Evolutionary conservation across 2,113 vertebrate species (phyloP).

Genomic region (Chloropsis cyanopogon): DNA sequence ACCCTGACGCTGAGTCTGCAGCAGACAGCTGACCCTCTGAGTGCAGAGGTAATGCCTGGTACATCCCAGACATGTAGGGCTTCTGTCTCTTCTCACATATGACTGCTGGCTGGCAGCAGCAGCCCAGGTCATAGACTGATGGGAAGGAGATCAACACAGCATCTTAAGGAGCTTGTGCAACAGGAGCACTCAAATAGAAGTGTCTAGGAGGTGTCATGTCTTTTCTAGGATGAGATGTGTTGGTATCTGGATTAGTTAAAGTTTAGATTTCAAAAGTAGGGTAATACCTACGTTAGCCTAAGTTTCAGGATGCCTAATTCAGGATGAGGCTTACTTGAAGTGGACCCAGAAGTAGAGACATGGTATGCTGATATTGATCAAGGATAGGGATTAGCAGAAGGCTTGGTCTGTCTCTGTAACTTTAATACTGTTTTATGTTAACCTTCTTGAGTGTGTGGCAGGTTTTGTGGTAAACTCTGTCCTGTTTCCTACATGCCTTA

Average conservation of each 20-base stretch:
- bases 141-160: not conserved
- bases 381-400: not conserved
- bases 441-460: rapidly evolving
- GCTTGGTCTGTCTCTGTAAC: not conserved
- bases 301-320: slow-evolving; percentile 14
- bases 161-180: not conserved
- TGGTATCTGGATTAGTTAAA: not conserved
- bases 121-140: not conserved
- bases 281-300: not conserved
- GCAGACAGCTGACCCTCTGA: not conserved
- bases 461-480: not conserved
- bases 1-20: not conserved
- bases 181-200: not conserved
- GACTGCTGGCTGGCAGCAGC: not conserved
- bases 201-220: not conserved
- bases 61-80: not conserved
- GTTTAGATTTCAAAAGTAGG: not conserved
- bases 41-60: not conserved
- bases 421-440: not conserved
- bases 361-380: not conserved
- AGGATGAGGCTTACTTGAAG: not conserved
- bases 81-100: rapidly evolving
- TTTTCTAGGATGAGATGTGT: not conserved
- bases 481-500: rapidly evolving
- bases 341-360: not conserved